A percentile compares a stretch with the other conserved stretches of the same genome.
Conservation (phyloP, 2,113 vertebrate genomes). For the Alligator mississippiensis region DNA sequence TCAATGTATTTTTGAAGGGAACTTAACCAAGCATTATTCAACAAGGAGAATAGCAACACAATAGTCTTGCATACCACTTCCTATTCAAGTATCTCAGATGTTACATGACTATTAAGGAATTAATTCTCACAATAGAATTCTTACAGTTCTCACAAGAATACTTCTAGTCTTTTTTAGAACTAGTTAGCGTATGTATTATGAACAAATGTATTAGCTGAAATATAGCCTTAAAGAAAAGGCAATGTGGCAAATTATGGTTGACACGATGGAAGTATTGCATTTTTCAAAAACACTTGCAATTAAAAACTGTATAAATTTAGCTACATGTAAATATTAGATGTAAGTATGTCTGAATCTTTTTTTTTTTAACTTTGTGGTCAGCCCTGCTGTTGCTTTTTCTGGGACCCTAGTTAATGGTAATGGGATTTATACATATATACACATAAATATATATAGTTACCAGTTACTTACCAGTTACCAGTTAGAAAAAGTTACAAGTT, state of each 20-base stretch:
- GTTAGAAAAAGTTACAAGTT: no score
- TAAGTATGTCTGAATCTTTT: neutral
- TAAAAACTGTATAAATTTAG: neutral
- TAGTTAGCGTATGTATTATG: neutral
- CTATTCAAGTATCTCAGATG: neutral
- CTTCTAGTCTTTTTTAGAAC: neutral
- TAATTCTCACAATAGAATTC: neutral
- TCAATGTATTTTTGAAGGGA: neutral
- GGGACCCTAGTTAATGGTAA: neutral
- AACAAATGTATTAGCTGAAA: neutral
- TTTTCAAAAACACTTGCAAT: neutral
- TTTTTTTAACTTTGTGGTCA: neutral
- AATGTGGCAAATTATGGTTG: neutral
- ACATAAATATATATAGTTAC: no score
- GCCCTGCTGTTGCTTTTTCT: neutral
- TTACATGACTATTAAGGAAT: neutral
- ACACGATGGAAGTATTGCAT: neutral
- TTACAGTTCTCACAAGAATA: neutral
- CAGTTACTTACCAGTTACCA: no score
- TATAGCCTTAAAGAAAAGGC: neutral
- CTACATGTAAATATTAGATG: neutral
- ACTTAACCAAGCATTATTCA: neutral
- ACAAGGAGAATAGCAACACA: neutral
- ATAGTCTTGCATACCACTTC: neutral
- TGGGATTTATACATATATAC: no score